A percentile compares a stretch with the other conserved stretches of the same genome.
These are phyloP conservation scores for Smutsia temminckii DNA, from an alignment of 2,797 vertebrate species.

Conservation along the genomic window DNA sequence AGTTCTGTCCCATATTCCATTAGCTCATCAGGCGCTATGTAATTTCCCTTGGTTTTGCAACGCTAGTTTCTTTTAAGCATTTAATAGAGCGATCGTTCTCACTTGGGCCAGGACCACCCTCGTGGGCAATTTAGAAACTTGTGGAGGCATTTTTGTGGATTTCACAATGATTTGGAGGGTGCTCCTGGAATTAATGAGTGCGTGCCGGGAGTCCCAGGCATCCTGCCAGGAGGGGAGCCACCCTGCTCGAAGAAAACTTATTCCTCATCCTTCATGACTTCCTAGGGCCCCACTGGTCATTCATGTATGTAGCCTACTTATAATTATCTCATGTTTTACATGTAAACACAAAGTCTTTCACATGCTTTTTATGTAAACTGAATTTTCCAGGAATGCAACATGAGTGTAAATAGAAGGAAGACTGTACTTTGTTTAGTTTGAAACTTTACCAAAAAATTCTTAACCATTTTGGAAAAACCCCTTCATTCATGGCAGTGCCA, in stretches of 20 bases:
- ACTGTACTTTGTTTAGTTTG: conserved; percentile 13
- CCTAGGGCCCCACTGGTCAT: not conserved
- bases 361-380: conserved; percentile 17
- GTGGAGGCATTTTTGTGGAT: not conserved
- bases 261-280: not conserved
- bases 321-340: not conserved
- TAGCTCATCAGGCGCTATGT: not conserved
- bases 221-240: not conserved
- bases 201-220: not conserved
- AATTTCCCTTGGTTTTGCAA: conserved; percentile 24
- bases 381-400: conserved; percentile 5
- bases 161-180: conserved; percentile 57
- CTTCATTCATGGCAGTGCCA: not conserved
- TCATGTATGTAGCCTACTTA: not conserved
- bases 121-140: not conserved
- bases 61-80: not conserved
- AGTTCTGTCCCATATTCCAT: not conserved
- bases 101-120: conserved; percentile 47
- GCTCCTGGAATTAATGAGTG: not conserved
- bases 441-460: conserved; percentile 46
- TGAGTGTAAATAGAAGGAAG: not conserved
- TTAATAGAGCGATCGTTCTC: not conserved
- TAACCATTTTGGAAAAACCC: conserved; percentile 8
- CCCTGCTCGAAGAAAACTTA: not conserved
- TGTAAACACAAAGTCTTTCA: not conserved